phyloP scores from a whole-genome alignment of 1,140 invertebrate genomes.

The Aphaenogaster rudis region DNA sequence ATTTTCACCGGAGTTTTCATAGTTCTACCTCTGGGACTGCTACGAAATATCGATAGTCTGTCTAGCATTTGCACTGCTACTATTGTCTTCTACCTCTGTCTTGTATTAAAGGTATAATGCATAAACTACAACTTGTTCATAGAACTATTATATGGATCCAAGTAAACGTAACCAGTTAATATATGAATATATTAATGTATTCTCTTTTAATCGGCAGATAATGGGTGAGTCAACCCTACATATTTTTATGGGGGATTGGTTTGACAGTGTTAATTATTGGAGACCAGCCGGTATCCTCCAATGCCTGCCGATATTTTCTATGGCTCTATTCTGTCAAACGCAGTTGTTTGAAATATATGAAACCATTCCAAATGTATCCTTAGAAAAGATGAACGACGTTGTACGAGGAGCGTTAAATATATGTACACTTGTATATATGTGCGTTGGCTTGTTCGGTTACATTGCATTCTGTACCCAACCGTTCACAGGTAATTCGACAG shows the following conservation, averaged over 20 bases:
- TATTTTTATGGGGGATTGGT: slow-evolving; percentile 92
- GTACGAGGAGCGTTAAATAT: slow-evolving; percentile 96
- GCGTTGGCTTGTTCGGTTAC: slow-evolving; percentile 98
- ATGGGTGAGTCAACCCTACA: slow-evolving; percentile 92
- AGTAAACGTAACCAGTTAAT: no score
- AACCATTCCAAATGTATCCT: slow-evolving; percentile 93
- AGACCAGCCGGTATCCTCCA: slow-evolving; percentile 94
- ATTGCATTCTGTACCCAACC: slow-evolving; percentile 94
- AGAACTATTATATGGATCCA: no score
- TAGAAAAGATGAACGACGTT: slow-evolving; percentile 96
- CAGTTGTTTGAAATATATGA: slow-evolving; percentile 99
- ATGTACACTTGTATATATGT: slow-evolving; percentile 95
- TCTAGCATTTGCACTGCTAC: slow-evolving; percentile 95
- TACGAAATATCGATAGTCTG: slow-evolving; percentile 97
- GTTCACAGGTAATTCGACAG: slow-evolving; percentile 89
- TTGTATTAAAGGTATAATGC: slow-evolving; percentile 93
- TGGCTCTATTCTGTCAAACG: slow-evolving; percentile 98
- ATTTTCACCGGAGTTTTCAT: slow-evolving; percentile 93
- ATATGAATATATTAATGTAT: background rate
- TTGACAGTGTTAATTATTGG: slow-evolving; percentile 93
- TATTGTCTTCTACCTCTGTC: slow-evolving; percentile 95
- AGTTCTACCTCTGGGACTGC: slow-evolving; percentile 95
- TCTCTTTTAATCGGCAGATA: slow-evolving; percentile 87
- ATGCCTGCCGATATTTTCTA: slow-evolving; percentile 97
- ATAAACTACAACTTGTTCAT: slow-evolving; percentile 58